Evolutionary conservation across 2,797 vertebrate genomes (phyloP), one percentile per base, ranked within the genome.

Genomic region (Bovichtus diacanthus): DNA sequence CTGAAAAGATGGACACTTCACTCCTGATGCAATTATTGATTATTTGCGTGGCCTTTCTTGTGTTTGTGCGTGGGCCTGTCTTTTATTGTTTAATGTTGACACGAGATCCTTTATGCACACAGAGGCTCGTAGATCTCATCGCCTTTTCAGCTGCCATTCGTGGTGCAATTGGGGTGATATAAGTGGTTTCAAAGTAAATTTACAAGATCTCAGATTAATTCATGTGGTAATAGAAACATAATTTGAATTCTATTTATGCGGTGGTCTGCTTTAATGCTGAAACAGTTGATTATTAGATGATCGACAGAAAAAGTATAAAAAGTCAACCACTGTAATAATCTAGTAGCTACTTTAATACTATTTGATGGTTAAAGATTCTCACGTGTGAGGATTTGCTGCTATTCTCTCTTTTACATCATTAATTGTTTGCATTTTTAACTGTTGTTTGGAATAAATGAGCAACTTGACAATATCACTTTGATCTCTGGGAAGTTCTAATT

Each of bases 11-110:
- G 78, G 39, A 76, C 70, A 72, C 51, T 76, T 84, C 31, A 36
- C 2, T 53, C 39, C 72, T 39, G 74, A 66, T 65, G 41, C 54
- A 41, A 18, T 64, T 75, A 83, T 81, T 85, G 74, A 80, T 85
- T 76, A n/a, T n/a, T 5, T 64, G 15, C 63, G 36, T 60, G 34
- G 25, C 2, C 18, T 27, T 38, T 23, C 9, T 2, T 27, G 25
- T 63, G 47, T 80, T 58, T 81, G 73, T 58, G 5, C 53, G 66
- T 49, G 66, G 19, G 75, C 15, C 19, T 38, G 36, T 49, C 12
- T 59, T 10, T 25, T 31, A 18, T 53, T 66, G 31, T 55, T 3
- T 56, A 25, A n/a, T 43, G 49, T n/a, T 36, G n/a, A 34, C 59
- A 9, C 38, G 39, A 25, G 51, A 56, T 38, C 25, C 18, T 56